Evolutionary conservation across 2,888 invertebrate genomes (phyloP), one percentile per base, ranked within the genome.

Genomic region (Clanis bilineata): DNA sequence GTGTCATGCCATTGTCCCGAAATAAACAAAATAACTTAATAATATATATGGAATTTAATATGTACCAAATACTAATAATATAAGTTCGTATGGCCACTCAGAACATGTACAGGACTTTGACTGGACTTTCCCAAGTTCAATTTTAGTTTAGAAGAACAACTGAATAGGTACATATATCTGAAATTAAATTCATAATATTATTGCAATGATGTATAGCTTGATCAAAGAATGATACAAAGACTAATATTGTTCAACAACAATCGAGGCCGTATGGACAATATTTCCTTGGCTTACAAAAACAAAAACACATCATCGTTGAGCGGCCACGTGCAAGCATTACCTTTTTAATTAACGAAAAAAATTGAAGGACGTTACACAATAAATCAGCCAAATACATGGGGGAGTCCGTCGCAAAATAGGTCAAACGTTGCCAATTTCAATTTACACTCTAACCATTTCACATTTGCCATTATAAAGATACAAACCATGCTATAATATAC

Each of bases 341-440:
- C 21, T 59, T 69, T 68, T 65, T 62, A 68, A 65, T 65, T 64
- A 67, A 59, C 62, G 21, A 18, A 51, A 51, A 51, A 36, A 51
- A 51, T 23, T 51, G 32, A 51, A 51, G 51, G 51, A 51, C 51
- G 28, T 51, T 51, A 18, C 70, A 45, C 61, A 70, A 58, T 58
- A 58, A 58, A 51, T 56, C 25, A 58, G 62, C 47, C 23, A n/a
- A 47, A 58, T 51, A 47, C 58, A 58, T 51, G 61, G 68, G 74
- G 74, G 75, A 74, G 71, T 71, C 64, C 61, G 64, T 65, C 63
- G 70, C 71, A 76, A 84, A 81, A 77, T 84, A 77, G 86, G 86
- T 86, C 86, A 85, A 82, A 77, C 73, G 75, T 65, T 77, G 85
- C 84, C 75, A 85, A 83, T 82, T 85, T 81, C 79, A 84, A 82